phyloP scores from a whole-genome alignment of 2,113 vertebrate genomes.

The Australoheros scitulus region DNA sequence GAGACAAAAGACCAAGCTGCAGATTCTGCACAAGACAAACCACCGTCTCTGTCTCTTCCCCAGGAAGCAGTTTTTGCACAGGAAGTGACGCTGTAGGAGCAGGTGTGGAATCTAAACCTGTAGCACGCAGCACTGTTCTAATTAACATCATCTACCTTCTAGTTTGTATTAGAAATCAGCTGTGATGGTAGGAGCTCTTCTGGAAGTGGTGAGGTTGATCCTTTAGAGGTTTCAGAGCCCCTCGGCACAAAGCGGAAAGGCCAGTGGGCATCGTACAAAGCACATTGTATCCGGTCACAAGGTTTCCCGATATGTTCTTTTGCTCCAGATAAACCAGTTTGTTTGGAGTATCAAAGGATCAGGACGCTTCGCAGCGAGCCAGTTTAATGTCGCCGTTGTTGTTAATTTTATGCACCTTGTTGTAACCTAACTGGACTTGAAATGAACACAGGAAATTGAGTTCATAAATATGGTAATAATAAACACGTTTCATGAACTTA shows the following conservation, averaged over 20 bases:
- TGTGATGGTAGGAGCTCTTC: conserved; percentile 3
- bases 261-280: conserved; percentile 22
- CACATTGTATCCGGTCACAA: conserved; percentile 35
- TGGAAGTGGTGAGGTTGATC: conserved; percentile 19
- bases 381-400: neutral
- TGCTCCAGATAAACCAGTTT: neutral
- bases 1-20: neutral
- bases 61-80: conserved; percentile 50
- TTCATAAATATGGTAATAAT: conserved; percentile 5
- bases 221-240: neutral
- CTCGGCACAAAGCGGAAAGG: conserved; percentile 17
- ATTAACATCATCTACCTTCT: neutral
- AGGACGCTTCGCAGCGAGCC: neutral
- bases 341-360: neutral
- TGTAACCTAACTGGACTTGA: conserved; percentile 1
- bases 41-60: neutral
- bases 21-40: conserved; percentile 9
- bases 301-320: neutral
- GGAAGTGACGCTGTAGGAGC: conserved; percentile 28
- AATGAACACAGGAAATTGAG: neutral
- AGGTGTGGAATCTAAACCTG: conserved; percentile 5
- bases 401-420: neutral
- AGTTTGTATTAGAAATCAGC: neutral
- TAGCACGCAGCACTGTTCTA: conserved; percentile 5
- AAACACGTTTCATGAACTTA: neutral